phyloP scores from a whole-genome alignment of 35 echinoderm and acorn worm genomes.

The Diadema setosum region DNA sequence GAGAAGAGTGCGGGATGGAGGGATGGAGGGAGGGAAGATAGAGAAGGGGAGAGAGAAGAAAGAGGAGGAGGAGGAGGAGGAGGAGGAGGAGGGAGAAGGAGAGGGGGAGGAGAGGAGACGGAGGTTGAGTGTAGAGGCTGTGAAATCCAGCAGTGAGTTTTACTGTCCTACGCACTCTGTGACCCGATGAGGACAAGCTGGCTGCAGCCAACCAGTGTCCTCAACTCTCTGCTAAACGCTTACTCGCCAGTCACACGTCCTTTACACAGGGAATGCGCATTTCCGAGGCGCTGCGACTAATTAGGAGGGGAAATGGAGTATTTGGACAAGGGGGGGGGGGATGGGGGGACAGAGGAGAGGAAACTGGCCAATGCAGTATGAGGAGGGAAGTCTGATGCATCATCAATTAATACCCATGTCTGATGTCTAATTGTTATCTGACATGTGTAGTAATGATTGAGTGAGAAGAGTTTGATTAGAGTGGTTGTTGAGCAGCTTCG shows the following conservation, averaged over 20 bases:
- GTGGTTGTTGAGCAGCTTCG: neutral
- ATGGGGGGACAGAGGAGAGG: neutral
- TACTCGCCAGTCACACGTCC: neutral
- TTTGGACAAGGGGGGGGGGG: constrained; percentile 5
- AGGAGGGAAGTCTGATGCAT: neutral
- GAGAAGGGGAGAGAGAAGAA: neutral
- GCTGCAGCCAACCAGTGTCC: neutral
- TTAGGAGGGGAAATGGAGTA: constrained; percentile 12
- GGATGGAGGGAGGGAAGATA: neutral
- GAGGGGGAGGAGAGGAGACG: neutral
- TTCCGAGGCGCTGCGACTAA: constrained; percentile 5
- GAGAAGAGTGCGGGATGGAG: neutral
- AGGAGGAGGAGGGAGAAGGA: neutral
- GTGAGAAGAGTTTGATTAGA: neutral
- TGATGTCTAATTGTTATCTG: neutral
- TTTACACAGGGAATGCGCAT: neutral
- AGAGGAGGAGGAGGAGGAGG: neutral
- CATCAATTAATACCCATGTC: neutral
- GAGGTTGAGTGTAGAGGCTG: neutral
- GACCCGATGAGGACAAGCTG: constrained; percentile 14
- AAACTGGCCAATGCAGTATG: too few relatives aligned
- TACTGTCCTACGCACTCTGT: neutral
- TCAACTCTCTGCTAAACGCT: constrained; percentile 4
- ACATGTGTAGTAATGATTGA: neutral
- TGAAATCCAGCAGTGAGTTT: neutral